phyloP scores from a whole-genome alignment of 2,888 invertebrate species.

The Amitus sp. region DNA sequence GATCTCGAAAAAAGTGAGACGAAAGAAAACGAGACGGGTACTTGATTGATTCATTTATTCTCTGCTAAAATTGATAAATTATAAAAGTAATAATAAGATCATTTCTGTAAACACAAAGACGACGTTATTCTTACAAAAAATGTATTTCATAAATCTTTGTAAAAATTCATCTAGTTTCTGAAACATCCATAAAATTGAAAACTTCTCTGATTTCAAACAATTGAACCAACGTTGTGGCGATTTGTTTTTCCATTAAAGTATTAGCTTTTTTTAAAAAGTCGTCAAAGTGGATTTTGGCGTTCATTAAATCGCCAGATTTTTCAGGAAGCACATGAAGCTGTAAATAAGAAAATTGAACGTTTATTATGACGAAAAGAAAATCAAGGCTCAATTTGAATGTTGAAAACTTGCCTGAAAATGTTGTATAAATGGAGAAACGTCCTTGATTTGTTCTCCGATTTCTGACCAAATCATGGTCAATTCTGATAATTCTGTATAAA shows the following conservation, averaged over 20 bases:
- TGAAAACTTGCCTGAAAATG: constrained; percentile 54
- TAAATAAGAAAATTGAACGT: background rate
- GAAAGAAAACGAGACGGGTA: no score
- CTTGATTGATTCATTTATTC: no score
- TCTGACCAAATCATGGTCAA: constrained; percentile 54
- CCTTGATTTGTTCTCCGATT: constrained; percentile 54
- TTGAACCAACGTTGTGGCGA: constrained; percentile 49
- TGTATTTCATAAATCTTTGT: background rate
- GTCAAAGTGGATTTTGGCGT: constrained; percentile 52
- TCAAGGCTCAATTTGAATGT: background rate
- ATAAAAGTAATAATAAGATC: no score
- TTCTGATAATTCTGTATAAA: constrained; percentile 52
- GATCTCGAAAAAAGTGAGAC: background rate
- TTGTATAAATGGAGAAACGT: constrained; percentile 53
- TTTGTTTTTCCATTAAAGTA: constrained; percentile 48
- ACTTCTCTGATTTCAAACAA: constrained; percentile 47
- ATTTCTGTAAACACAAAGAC: no score
- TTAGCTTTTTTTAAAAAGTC: constrained; percentile 47
- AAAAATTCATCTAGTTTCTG: background rate
- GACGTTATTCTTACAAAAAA: background rate
- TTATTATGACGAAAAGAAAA: no score
- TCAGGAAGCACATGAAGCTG: constrained; percentile 59
- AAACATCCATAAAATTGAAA: constrained; percentile 6
- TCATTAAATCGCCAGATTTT: constrained; percentile 57
- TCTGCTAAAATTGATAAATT: no score